Base-by-base conservation (phyloP, 2,113 vertebrate genomes). In the Gopherus flavomarginatus region DNA sequence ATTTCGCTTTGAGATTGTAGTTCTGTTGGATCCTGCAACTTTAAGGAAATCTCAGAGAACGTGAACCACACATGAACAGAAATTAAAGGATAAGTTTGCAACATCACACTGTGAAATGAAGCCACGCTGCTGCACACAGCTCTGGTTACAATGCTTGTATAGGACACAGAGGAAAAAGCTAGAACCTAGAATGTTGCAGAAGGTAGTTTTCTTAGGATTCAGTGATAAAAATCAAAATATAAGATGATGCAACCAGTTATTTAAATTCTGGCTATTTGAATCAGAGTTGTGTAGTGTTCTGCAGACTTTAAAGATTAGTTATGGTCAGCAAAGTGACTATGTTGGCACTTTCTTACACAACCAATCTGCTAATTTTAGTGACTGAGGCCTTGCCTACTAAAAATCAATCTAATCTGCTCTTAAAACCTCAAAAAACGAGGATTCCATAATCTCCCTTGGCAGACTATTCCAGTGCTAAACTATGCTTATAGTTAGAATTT, bases 221-320 rank as follows among this genome's bases (percentile, higher is more conserved):
- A 53, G 52, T 31, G 57, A n/a, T n/a, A 59, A 75, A 69, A 72
- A 10, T n/a, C 17, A 47, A 49, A 27, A 83, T 54, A 56, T 19
- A 54, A 91, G 38, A 26, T 50, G 56, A 42, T 65, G n/a, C n/a
- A 80, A 35, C 2, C 57, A 38, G n/a, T 42, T 42, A 1, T 81
- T 21, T 16, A n/a, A 77, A 11, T 56, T 19, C 59, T 87, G 47
- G n/a, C 6, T 85, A 52, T 53, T 54, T 49, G 42, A 65, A 27
- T 10, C 27, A 85, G 59, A 31, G 10, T 9, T n/a, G 5, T 0
- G 0, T 50, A 90, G 50, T 27, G 16, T 54, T 59, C 53, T 54
- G 85, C 47, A 13, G 1, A 27, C 29, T 14, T 38, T 4, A 4
- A 1, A 6, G 47, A 35, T 3, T 14, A 1, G 82, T 42, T 35